Percentiles rank a stretch among this genome's conserved stretches.
These are phyloP conservation scores for Hylaeus anthracinus DNA, from an alignment of 1,140 invertebrate species.

Conservation along the genomic window DNA sequence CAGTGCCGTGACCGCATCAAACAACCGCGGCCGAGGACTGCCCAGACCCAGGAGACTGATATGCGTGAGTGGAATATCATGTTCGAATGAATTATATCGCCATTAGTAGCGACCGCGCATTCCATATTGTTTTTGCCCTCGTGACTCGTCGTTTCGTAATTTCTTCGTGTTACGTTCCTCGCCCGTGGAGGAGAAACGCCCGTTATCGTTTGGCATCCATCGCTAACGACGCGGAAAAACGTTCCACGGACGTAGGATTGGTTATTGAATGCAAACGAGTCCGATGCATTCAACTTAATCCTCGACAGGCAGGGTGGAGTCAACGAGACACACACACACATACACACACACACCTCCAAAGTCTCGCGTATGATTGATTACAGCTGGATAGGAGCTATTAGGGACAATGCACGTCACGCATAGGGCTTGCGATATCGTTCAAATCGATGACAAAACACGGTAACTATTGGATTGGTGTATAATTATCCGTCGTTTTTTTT, in stretches of 20 bases:
- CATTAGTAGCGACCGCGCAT: not conserved
- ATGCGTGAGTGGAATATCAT: constrained; percentile 75
- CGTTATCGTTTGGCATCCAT: constrained; percentile 18
- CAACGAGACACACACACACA: not conserved
- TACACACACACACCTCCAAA: not conserved
- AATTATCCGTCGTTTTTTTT: no score
- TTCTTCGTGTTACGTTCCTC: not conserved
- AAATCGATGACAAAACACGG: not conserved
- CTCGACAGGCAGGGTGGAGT: not conserved
- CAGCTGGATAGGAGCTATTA: not conserved
- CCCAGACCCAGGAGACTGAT: constrained; percentile 78
- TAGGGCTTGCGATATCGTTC: not conserved
- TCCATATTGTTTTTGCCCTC: constrained; percentile 4
- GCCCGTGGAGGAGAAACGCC: not conserved
- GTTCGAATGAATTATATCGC: constrained; percentile 29
- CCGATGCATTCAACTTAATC: not conserved
- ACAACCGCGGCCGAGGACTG: constrained; percentile 76
- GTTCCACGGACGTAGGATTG: constrained; percentile 13
- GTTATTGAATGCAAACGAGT: constrained; percentile 45
- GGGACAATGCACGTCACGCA: not conserved
- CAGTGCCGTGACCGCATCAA: constrained; percentile 82
- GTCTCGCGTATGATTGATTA: not conserved
- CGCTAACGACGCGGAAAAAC: constrained; percentile 33
- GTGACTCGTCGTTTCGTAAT: constrained; percentile 13
- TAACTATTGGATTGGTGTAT: not conserved